Conservation (phyloP, 2,113 vertebrate species). For the Marmota flaviventris region DNA sequence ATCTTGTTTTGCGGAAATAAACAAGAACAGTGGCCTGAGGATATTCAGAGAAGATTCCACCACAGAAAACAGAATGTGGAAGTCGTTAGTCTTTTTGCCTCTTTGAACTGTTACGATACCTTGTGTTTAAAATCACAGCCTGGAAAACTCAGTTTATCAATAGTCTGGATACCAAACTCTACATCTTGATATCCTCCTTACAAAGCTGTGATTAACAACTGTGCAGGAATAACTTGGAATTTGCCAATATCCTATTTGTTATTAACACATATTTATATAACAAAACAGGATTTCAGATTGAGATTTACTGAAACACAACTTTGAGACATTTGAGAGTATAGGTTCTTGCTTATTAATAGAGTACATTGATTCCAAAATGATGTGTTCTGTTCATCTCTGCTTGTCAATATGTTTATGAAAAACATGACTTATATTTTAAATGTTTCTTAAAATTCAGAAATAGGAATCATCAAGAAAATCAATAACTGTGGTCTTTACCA, state of each 20-base stretch:
- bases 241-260: not conserved
- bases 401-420: not conserved
- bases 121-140: slow-evolving; percentile 64
- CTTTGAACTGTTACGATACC: slow-evolving; percentile 48
- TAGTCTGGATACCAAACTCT: slow-evolving; percentile 5
- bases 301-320: not conserved
- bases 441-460: not conserved
- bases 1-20: slow-evolving; percentile 75
- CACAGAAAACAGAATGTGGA: slow-evolving; percentile 69
- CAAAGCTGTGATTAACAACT: not conserved
- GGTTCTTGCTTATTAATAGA: not conserved
- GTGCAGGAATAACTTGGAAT: not conserved
- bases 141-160: slow-evolving; percentile 48
- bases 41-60: slow-evolving; percentile 72
- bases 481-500: not conserved
- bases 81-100: slow-evolving; percentile 73
- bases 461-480: not conserved
- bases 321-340: not conserved
- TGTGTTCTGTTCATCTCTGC: not conserved
- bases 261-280: not conserved
- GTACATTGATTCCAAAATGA: not conserved
- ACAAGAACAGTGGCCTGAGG: slow-evolving; percentile 68
- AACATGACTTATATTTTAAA: not conserved
- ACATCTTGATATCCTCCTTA: not conserved
- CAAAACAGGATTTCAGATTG: not conserved